Evolutionary conservation across 2,888 invertebrate species (phyloP).

Genomic region (Nebria brevicollis): DNA sequence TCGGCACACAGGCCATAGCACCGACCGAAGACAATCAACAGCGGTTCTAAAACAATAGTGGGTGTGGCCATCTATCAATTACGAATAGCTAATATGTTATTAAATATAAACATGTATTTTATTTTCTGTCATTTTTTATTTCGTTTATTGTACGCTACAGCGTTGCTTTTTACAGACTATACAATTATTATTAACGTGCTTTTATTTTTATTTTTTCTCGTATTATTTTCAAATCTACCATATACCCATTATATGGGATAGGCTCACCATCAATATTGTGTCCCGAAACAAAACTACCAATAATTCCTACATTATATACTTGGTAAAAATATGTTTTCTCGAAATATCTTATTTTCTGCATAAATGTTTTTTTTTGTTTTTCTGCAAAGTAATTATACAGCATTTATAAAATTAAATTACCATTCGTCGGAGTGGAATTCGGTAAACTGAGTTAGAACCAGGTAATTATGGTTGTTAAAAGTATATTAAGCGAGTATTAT

Average conservation of each 20-base stretch:
- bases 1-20: slow-evolving; percentile 54
- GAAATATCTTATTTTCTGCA: too few relatives aligned
- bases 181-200: slow-evolving; percentile 41
- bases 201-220: slow-evolving; percentile 25
- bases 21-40: slow-evolving; percentile 60
- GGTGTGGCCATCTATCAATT: slow-evolving; percentile 62
- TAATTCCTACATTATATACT: too few relatives aligned
- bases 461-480: too few relatives aligned
- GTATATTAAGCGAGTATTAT: too few relatives aligned
- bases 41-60: slow-evolving; percentile 63
- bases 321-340: too few relatives aligned
- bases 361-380: too few relatives aligned
- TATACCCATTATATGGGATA: not conserved
- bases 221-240: slow-evolving; percentile 11
- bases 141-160: slow-evolving; percentile 5
- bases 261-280: not conserved
- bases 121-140: slow-evolving; percentile 8
- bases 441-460: too few relatives aligned
- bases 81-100: slow-evolving; percentile 56
- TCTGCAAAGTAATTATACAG: too few relatives aligned
- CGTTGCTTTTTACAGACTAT: slow-evolving; percentile 24
- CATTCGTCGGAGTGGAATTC: too few relatives aligned
- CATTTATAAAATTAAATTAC: too few relatives aligned
- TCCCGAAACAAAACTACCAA: too few relatives aligned
- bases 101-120: slow-evolving; percentile 46